Evolutionary conservation across 2,888 invertebrate species (phyloP).

Genomic region (Andrena bucephala): DNA sequence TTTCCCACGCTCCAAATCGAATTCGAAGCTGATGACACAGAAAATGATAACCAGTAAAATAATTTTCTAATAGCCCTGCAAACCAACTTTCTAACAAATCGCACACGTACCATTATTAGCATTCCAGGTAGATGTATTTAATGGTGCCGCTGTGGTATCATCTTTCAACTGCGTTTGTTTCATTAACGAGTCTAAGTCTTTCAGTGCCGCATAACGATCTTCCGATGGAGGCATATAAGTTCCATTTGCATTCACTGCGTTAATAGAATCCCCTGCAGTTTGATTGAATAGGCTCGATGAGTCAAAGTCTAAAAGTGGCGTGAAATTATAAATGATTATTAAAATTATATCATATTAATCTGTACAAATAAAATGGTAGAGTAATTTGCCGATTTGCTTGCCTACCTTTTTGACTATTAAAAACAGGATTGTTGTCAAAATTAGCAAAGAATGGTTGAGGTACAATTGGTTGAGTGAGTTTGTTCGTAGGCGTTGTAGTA

Average conservation of each 20-base stretch:
- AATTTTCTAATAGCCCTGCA: neutral
- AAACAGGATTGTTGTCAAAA: slow-evolving; percentile 91
- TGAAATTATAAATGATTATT: slow-evolving; percentile 19
- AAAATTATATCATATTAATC: neutral
- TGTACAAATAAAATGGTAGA: neutral
- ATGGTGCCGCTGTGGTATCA: slow-evolving; percentile 72
- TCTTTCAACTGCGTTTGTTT: slow-evolving; percentile 84
- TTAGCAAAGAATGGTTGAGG: slow-evolving; percentile 88
- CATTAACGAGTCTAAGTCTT: slow-evolving; percentile 93
- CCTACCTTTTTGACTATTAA: slow-evolving; percentile 84
- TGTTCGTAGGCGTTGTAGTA: slow-evolving; percentile 73
- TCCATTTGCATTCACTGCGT: slow-evolving; percentile 76
- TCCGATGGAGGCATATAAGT: slow-evolving; percentile 86
- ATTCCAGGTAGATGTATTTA: slow-evolving; percentile 78
- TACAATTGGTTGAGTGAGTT: slow-evolving; percentile 74
- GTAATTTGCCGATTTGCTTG: slow-evolving; percentile 46
- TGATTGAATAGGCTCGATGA: slow-evolving; percentile 57
- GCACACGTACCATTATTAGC: slow-evolving; percentile 72
- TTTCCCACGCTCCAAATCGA: slow-evolving; percentile 79
- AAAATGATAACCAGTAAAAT: slow-evolving; percentile 4
- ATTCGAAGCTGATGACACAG: slow-evolving; percentile 71
- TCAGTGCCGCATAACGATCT: slow-evolving; percentile 97
- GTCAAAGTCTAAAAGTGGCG: slow-evolving; percentile 49
- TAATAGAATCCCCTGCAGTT: slow-evolving; percentile 42
- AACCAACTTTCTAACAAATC: neutral